Percentiles rank a stretch among this genome's conserved stretches.
These are phyloP conservation scores for Cichladusa arquata DNA, from an alignment of 2,113 vertebrate species.

Conservation along the genomic window DNA sequence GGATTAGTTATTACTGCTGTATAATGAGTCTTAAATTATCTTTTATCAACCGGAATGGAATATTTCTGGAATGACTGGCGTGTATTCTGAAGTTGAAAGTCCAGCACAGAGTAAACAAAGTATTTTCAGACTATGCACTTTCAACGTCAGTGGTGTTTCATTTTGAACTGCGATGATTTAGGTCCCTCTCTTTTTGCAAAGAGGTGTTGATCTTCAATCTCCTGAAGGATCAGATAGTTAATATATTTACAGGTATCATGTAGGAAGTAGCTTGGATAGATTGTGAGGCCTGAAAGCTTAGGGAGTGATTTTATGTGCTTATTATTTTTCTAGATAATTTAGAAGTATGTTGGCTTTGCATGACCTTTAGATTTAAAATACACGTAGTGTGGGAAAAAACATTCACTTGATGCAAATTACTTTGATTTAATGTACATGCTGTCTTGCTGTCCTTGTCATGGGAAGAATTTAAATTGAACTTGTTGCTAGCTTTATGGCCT, in stretches of 20 bases:
- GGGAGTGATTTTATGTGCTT: background rate
- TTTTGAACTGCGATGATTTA: background rate
- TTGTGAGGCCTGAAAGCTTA: background rate
- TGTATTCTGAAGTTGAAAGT: slow-evolving; percentile 33
- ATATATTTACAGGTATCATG: background rate
- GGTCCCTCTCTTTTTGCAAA: background rate
- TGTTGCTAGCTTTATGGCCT: background rate
- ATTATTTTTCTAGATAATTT: background rate
- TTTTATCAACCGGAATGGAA: background rate
- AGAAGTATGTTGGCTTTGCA: background rate
- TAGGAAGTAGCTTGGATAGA: background rate
- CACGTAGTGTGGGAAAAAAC: background rate
- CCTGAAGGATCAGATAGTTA: background rate
- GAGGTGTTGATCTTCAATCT: background rate
- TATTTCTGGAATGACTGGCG: background rate
- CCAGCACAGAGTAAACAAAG: slow-evolving; percentile 26
- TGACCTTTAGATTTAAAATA: background rate
- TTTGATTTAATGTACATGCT: background rate
- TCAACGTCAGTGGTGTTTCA: background rate
- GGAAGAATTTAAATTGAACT: background rate
- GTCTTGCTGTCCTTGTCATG: background rate
- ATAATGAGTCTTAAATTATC: background rate
- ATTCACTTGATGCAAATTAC: background rate
- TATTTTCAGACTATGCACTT: slow-evolving; percentile 19
- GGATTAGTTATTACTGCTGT: background rate